phyloP scores from a whole-genome alignment of 2,113 vertebrate species.

The Protomyctophum bolini region DNA sequence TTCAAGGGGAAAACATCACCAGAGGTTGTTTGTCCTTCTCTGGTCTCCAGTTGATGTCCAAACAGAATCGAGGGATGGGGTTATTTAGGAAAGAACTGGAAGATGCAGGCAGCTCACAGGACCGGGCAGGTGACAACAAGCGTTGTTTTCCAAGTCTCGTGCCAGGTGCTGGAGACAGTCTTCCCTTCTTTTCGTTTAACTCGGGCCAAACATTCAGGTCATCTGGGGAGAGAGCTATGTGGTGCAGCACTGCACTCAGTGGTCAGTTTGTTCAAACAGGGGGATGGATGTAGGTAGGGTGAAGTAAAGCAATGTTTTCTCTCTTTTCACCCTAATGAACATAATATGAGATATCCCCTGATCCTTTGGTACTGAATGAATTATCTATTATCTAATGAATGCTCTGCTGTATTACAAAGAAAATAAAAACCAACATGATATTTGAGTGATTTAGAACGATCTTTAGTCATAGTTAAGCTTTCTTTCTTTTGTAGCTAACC shows the following conservation, averaged over 20 bases:
- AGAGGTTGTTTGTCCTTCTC: constrained; percentile 4
- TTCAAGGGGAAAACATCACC: background rate
- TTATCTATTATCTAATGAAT: too few relatives aligned
- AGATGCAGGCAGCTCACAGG: background rate
- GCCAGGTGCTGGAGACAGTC: background rate
- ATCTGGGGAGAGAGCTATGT: constrained; percentile 5
- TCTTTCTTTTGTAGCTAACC: background rate
- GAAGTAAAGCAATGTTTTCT: background rate
- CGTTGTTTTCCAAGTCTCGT: background rate
- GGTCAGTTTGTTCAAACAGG: background rate
- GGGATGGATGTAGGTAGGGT: background rate
- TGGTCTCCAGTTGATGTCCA: background rate
- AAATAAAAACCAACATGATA: too few relatives aligned
- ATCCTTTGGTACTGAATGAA: background rate
- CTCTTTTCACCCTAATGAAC: background rate
- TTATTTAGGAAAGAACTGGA: background rate
- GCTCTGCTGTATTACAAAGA: too few relatives aligned
- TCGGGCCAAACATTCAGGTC: background rate
- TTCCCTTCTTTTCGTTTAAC: background rate
- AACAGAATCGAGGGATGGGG: background rate
- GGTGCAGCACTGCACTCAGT: constrained; percentile 1
- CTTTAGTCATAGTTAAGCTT: background rate
- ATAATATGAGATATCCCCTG: background rate
- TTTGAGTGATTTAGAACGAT: background rate
- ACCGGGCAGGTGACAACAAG: background rate